phyloP scores from a whole-genome alignment of 2,113 vertebrate genomes.

The Pelvicachromis taeniatus region DNA sequence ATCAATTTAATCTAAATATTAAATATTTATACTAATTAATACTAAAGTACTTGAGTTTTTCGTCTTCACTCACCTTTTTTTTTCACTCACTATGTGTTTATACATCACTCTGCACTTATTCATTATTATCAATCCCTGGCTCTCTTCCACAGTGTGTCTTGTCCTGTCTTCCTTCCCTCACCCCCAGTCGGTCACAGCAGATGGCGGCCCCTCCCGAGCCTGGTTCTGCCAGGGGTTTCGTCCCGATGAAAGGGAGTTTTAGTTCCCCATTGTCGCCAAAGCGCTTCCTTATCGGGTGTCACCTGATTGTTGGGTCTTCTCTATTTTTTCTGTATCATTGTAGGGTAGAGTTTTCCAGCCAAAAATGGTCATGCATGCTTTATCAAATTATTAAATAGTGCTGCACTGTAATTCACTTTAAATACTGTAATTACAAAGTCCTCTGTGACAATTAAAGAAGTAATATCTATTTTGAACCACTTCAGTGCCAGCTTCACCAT shows the following conservation, averaged over 20 bases:
- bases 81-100: not conserved
- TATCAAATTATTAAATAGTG: not conserved
- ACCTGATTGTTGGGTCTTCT: not conserved
- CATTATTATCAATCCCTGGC: not conserved
- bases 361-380: not conserved
- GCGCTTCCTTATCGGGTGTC: not conserved
- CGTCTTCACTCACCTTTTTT: not conserved
- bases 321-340: not conserved
- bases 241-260: rapidly evolving
- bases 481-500: not conserved
- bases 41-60: not conserved
- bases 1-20: not conserved
- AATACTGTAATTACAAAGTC: not conserved
- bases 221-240: not conserved
- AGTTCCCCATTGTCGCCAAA: rapidly evolving
- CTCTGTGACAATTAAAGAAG: not conserved
- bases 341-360: not conserved
- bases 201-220: not conserved
- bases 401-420: not conserved
- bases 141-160: too few species aligned
- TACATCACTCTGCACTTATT: not conserved
- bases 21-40: not conserved
- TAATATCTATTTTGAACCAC: not conserved
- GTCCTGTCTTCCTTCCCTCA: rapidly evolving
- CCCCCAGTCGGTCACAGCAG: not conserved